Evolutionary conservation across 2,888 invertebrate species (phyloP), one percentile per base, ranked within the genome.

Genomic region (Metalampra italica): DNA sequence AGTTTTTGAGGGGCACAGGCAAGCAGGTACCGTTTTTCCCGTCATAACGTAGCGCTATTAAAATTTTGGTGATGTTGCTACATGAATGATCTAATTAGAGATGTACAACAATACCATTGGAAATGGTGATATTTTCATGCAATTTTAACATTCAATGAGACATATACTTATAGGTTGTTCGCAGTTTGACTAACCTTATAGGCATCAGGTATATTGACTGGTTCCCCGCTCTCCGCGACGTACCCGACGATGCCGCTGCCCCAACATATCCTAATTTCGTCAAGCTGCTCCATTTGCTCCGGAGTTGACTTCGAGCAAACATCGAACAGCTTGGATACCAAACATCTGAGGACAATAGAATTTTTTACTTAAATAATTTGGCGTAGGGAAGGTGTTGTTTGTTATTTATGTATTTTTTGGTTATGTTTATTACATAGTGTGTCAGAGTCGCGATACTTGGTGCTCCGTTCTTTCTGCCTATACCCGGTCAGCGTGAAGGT

Each of bases 161-260:
- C 30, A 7, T 30, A 5, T 30, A 30, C 30, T 30, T 9, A 30
- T 30, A 30, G 30, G n/a, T n/a, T n/a, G 8, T 32, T 32, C 9
- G 32, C 32, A 9, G 8, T 32, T 32, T 9, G 11, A 37, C 64
- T 48, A 72, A 95, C 96, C 94, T 97, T 94, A 86, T 98, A 98
- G 47, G 97, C 98, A 82, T 98, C 97, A 51, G 97, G 96, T 81
- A 98, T 98, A 88, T 98, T 98, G 73, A 98, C 96, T 9, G 96
- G 94, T 73, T 96, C 95, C 47, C 97, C 97, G 72, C 96, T 96
- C 75, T 96, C 95, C 13, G 98, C 98, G 41, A 98, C 98, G 82
- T 95, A 96, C 11, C 98, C 98, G 36, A 97, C 97, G 71, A 98
- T 98, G 49, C 98, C 98, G 47, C 94, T 95, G 47, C 98, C 98